Conservation (phyloP, 1,140 invertebrate genomes). For the Neodiprion virginianus region DNA sequence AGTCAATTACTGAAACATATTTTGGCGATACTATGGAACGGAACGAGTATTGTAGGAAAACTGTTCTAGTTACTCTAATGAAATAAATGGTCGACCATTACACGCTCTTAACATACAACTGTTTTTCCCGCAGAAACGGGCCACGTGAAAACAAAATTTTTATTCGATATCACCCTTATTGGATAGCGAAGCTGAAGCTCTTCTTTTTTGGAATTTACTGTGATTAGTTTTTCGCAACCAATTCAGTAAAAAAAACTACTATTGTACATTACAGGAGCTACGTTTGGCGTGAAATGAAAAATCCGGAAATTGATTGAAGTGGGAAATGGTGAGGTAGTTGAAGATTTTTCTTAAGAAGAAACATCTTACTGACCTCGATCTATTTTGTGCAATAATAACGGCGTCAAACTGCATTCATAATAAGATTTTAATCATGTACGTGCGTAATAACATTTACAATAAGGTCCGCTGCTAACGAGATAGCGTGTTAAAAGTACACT, state of each 20-base stretch:
- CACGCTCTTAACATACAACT: too few species aligned
- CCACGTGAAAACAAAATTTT: too few species aligned
- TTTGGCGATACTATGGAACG: background rate
- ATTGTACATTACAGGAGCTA: too few species aligned
- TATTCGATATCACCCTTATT: too few species aligned
- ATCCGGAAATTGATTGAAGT: background rate
- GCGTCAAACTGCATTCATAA: background rate
- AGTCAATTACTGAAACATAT: background rate
- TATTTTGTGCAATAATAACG: background rate
- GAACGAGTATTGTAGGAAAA: background rate
- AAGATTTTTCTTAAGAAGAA: background rate
- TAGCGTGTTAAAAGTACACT: conserved; percentile 1
- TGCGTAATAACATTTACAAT: conserved; percentile 1
- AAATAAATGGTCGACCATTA: background rate
- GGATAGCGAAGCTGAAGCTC: too few species aligned
- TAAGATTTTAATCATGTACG: background rate
- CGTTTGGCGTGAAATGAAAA: background rate
- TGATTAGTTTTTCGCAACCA: too few species aligned
- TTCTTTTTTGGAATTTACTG: too few species aligned
- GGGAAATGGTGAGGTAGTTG: background rate
- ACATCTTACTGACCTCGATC: background rate
- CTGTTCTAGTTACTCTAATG: background rate
- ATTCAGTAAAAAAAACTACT: too few species aligned
- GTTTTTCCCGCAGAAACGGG: too few species aligned
- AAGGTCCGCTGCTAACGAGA: conserved; percentile 1